Base-by-base conservation (phyloP, 2,888 invertebrate genomes). In the Cosmia pyralina region DNA sequence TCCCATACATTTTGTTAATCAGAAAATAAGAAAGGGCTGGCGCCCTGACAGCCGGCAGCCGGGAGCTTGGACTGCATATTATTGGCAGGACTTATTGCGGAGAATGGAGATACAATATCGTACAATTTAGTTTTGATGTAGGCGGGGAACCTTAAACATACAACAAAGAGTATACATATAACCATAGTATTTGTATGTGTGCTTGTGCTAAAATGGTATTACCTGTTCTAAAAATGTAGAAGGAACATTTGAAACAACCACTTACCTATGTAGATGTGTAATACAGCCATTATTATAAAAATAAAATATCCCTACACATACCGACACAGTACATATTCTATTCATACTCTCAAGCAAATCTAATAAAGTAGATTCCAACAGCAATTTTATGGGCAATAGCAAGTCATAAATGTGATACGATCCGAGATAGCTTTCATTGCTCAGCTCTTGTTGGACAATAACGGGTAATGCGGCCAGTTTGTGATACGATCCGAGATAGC, bases 301-400 rank as follows among this genome's bases (percentile, higher is more conserved):
- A n/a, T n/a, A n/a, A 55, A 38, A 48, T 15, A 63, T 41, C 41
- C 41, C 0, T 4, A 38, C 38, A 38, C 58, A 7, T 19, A 5
- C n/a, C 17, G 15, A 48, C 17, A 11, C 28, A n/a, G 41, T 59
- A 68, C 60, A 69, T 66, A 66, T 3, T 2, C 28, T n/a, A 28
- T 13, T 52, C 6, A 58, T 34, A 22, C 46, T 22, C 11, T 48
- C 52, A 50, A 44, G 63, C 53, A 70, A 52, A 67, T 79, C 28
- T 48, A 75, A 81, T 75, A 79, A 70, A 81, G 71, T 81, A 76
- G 67, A 79, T 81, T 76, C 55, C 71, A 71, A 34, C 59, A 60
- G 34, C 44, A 59, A 60, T 68, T 60, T 76, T 65, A 79, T 76
- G 71, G 55, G 64, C 64, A 22, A 79, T 59, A 75, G 70, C 81